Evolutionary conservation across 92 coral and sea anemone species (phyloP).

Genomic region (Isaurus tuberculatus): DNA sequence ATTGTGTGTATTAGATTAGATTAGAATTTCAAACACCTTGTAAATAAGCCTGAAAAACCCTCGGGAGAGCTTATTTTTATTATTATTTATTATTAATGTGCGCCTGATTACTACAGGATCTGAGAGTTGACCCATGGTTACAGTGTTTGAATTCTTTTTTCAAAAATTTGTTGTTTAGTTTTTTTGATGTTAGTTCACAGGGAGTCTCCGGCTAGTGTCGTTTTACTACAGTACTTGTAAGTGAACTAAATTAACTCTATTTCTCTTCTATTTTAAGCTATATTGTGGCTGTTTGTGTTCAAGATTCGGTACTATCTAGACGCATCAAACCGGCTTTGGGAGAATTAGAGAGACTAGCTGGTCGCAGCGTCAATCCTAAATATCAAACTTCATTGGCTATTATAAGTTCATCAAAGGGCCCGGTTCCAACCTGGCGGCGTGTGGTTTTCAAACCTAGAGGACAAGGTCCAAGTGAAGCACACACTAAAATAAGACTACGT

Average conservation of each 20-base stretch:
- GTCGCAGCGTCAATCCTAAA: slow-evolving; percentile 3
- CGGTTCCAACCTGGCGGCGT: slow-evolving; percentile 27
- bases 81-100: too few species aligned
- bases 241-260: background rate
- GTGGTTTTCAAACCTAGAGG: slow-evolving; percentile 10
- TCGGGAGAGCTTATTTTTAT: too few species aligned
- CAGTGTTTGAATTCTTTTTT: too few species aligned
- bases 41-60: too few species aligned
- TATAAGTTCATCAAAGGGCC: slow-evolving; percentile 42
- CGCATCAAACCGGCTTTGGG: slow-evolving; percentile 20
- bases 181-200: too few species aligned
- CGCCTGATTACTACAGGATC: too few species aligned
- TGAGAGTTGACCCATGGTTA: too few species aligned
- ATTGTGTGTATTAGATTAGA: too few species aligned
- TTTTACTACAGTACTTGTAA: too few species aligned
- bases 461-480: slow-evolving; percentile 18
- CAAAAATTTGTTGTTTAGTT: too few species aligned
- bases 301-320: slow-evolving; percentile 21
- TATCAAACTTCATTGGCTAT: slow-evolving; percentile 45
- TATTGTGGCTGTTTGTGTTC: slow-evolving; percentile 39
- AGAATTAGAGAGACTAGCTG: slow-evolving; percentile 30
- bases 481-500: slow-evolving; percentile 21
- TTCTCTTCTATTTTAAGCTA: slow-evolving; percentile 13
- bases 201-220: too few species aligned
- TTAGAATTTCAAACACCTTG: too few species aligned